Percentiles rank a stretch among this genome's conserved stretches.
Conservation (phyloP, 2,113 vertebrate genomes). For the Triplophysa dalaica region DNA sequence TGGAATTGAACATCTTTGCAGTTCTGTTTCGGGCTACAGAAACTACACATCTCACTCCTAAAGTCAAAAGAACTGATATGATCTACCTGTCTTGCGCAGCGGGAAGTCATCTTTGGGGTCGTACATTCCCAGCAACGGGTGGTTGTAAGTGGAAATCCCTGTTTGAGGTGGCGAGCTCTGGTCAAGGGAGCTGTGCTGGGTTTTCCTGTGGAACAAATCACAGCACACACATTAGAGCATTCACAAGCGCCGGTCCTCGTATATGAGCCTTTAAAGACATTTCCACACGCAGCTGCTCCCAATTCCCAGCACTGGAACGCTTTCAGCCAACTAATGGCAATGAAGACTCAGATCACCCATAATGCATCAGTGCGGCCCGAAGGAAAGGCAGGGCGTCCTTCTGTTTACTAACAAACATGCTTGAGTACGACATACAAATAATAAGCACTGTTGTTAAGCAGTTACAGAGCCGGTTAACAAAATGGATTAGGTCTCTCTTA, state of each 20-base stretch:
- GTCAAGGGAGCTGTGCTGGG: slow-evolving; percentile 96
- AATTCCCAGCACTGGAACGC: slow-evolving; percentile 8
- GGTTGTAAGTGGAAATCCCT: slow-evolving; percentile 86
- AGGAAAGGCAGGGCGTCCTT: neutral
- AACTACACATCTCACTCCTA: no score
- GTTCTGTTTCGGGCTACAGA: no score
- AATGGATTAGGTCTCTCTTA: neutral
- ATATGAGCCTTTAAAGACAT: slow-evolving; percentile 31
- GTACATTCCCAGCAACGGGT: slow-evolving; percentile 90
- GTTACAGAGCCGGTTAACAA: neutral
- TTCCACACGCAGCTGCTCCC: slow-evolving; percentile 32
- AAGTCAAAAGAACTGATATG: neutral
- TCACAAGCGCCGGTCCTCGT: neutral
- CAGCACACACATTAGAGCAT: slow-evolving; percentile 15
- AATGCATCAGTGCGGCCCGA: neutral
- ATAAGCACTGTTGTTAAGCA: neutral
- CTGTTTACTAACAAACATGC: slow-evolving; percentile 38
- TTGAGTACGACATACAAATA: neutral
- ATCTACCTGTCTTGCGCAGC: slow-evolving; percentile 92
- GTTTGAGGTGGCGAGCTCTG: slow-evolving; percentile 97
- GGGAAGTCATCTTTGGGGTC: slow-evolving; percentile 98
- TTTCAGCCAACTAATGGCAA: slow-evolving; percentile 17
- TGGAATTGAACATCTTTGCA: no score
- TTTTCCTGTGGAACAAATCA: slow-evolving; percentile 80
- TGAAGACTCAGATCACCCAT: slow-evolving; percentile 9